Conservation (phyloP, 2,888 invertebrate species). For the Sphecodes monilicornis region DNA sequence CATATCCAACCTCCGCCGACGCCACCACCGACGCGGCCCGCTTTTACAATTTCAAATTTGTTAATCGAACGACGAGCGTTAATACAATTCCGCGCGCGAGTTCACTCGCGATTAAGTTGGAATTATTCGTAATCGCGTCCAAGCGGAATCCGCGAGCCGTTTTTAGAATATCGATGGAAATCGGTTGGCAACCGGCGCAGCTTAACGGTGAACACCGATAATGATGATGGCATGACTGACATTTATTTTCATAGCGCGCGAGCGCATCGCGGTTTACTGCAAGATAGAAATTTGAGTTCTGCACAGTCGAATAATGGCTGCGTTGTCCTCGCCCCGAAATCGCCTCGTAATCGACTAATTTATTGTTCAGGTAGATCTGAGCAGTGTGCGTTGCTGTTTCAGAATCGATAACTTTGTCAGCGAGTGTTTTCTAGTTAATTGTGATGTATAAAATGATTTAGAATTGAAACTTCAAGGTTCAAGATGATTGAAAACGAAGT, state of each 20-base stretch:
- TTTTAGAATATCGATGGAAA: conserved; percentile 17
- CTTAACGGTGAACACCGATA: conserved; percentile 4
- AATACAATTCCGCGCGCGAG: conserved; percentile 6
- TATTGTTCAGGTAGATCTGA: not conserved
- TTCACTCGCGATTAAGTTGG: conserved; percentile 14
- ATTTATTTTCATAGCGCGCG: not conserved
- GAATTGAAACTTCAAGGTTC: not conserved
- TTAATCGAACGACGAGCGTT: not conserved
- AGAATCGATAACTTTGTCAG: not conserved
- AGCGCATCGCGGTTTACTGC: not conserved
- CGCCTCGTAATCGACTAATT: not conserved
- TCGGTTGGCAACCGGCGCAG: not conserved
- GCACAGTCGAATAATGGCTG: not conserved
- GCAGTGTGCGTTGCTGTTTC: not conserved
- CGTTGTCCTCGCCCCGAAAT: not conserved
- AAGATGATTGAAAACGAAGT: not conserved
- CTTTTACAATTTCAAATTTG: conserved; percentile 20
- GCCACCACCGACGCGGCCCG: not conserved
- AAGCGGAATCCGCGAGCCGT: conserved; percentile 7
- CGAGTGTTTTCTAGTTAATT: not conserved
- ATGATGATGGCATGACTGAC: conserved; percentile 10
- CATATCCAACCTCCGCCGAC: not conserved
- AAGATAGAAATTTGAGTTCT: not conserved
- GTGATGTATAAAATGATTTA: not conserved
- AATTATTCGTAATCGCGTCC: conserved; percentile 20